Conservation (phyloP, 1,140 invertebrate species). For the Stenopsyche tienmushanensis region DNA sequence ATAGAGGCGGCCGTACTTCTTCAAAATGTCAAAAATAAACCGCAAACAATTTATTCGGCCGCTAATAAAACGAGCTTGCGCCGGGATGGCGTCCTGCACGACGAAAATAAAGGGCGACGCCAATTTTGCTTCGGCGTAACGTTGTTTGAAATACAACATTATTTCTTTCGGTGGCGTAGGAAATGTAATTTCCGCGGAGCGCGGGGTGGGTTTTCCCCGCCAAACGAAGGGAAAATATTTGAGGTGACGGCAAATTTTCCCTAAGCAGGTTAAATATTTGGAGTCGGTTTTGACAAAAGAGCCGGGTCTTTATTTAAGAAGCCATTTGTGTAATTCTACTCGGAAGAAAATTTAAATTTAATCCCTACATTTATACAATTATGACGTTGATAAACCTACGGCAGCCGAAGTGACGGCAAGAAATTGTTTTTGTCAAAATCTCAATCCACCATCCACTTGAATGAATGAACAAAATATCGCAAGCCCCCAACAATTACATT, state of each 20-base stretch:
- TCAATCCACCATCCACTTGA: too few species aligned
- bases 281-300: conserved; percentile 17
- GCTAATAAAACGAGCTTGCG: conserved; percentile 1
- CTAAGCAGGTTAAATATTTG: conserved; percentile 26
- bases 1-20: conserved; percentile 6
- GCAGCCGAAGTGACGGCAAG: background rate
- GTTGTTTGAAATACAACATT: conserved; percentile 1
- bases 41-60: conserved; percentile 14
- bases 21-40: conserved; percentile 6
- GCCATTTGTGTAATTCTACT: conserved; percentile 9
- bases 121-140: background rate
- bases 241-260: conserved; percentile 24
- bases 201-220: background rate
- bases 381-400: conserved; percentile 16
- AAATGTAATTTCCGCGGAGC: conserved; percentile 15
- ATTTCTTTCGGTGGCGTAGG: background rate
- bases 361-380: conserved; percentile 20
- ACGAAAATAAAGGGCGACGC: background rate
- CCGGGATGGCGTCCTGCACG: background rate
- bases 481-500: too few species aligned
- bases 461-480: too few species aligned
- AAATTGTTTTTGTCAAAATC: too few species aligned
- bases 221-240: conserved; percentile 13
- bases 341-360: conserved; percentile 18
- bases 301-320: conserved; percentile 13